Base-by-base conservation (phyloP, 2,797 vertebrate genomes). In the Sebastes vulpes region DNA sequence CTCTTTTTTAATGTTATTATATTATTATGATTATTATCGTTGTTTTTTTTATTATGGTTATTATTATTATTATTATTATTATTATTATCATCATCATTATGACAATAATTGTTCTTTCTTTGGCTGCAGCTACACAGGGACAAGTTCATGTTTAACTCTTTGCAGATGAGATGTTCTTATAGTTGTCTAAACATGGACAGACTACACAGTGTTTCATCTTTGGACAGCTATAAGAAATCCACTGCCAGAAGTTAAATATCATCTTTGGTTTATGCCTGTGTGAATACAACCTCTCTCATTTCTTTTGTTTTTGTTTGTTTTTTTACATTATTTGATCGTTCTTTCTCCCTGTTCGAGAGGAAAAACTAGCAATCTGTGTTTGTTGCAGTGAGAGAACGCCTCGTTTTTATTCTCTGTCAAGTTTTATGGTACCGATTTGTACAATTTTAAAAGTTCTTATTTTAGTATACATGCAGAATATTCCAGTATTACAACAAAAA, bases 401-500 rank as follows among this genome's bases (percentile, higher is more conserved):
- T 97, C 95, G 96, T 99, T 99, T 99, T 97, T 98, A 98, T 94
- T 93, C 90, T 93, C 91, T 98, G 97, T 99, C 97, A 95, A 98
- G 91, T 98, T 99, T 99, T 99, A 98, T 98, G 98, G 98, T 98
- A 98, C 97, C 98, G 95, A 98, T 99, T 99, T 99, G 98, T 99
- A 99, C 97, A 98, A 99, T 98, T 98, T 99, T 97, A 98, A 99
- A 97, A 98, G 97, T 98, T 98, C 97, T 99, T 99, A 99, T 99
- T 99, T 99, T 99, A 99, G 97, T 99, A 99, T 97, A 98, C 98
- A 99, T 99, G 94, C 97, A 97, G 97, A 98, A 98, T 98, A 94
- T 94, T 94, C 93, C 98, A 98, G 97, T 99, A 98, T 98, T 99
- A 98, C 97, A 85, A 93, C 88, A 87, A 90, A 91, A 97, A 98